These are phyloP conservation scores for Ctenodactylus gundi DNA, from an alignment of 2,113 vertebrate species.

Conservation along the genomic window DNA sequence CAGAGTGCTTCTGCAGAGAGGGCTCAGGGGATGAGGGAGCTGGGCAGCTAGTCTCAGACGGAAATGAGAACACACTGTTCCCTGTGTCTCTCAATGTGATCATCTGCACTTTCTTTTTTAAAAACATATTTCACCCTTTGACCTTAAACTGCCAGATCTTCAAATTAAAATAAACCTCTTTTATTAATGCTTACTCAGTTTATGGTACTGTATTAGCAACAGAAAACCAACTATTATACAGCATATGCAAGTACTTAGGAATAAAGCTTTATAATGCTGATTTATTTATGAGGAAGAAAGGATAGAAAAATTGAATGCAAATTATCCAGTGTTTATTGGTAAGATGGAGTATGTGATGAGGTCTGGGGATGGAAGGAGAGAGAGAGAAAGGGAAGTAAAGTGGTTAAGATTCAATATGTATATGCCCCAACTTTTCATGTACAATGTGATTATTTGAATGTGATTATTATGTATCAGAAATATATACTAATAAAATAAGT, in stretches of 20 bases:
- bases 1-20: neutral
- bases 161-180: neutral
- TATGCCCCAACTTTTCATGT: no score
- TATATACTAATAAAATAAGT: no score
- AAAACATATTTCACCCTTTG: no score
- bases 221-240: neutral
- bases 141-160: neutral
- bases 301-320: neutral
- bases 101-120: neutral
- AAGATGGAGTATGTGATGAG: neutral
- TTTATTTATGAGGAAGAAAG: neutral
- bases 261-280: neutral
- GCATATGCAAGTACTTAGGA: neutral
- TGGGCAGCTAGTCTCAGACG: no score
- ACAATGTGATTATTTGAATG: no score
- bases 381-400: no score
- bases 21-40: neutral
- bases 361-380: no score
- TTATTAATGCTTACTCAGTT: neutral
- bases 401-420: no score
- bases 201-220: neutral
- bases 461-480: no score
- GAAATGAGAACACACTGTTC: accelerated
- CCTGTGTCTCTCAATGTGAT: neutral
- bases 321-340: neutral